phyloP scores from a whole-genome alignment of 2,888 invertebrate species.

The Pycnomerus fuliginosus region DNA sequence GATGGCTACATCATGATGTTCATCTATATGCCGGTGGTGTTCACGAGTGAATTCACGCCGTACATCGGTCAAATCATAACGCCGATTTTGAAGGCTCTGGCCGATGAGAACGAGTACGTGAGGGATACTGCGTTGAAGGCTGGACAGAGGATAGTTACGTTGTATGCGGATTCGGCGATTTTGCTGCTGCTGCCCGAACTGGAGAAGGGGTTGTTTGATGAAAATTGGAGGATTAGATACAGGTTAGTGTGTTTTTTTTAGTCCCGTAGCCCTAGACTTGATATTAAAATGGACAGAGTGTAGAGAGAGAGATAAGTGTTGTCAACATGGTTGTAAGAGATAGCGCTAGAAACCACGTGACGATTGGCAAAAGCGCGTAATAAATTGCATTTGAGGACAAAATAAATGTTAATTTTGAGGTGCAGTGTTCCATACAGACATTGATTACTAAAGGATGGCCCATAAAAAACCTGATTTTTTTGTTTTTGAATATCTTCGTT shows the following conservation, averaged over 20 bases:
- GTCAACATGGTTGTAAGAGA: too few species aligned
- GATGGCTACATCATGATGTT: slow-evolving; percentile 99
- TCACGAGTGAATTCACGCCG: slow-evolving; percentile 91
- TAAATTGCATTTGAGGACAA: too few species aligned
- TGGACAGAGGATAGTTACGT: slow-evolving; percentile 93
- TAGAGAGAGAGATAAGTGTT: too few species aligned
- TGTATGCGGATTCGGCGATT: slow-evolving; percentile 95
- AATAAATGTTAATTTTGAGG: too few species aligned
- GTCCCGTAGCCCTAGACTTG: too few species aligned
- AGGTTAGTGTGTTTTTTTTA: slow-evolving; percentile 36
- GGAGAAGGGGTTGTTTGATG: slow-evolving; percentile 92
- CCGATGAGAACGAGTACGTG: slow-evolving; percentile 99
- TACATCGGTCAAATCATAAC: slow-evolving; percentile 92
- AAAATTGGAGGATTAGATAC: slow-evolving; percentile 96
- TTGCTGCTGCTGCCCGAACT: slow-evolving; percentile 89
- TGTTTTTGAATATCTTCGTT: too few species aligned
- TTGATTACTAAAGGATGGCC: too few species aligned
- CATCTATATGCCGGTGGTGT: slow-evolving; percentile 97
- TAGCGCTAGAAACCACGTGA: too few species aligned
- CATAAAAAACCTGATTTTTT: too few species aligned
- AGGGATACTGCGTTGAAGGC: slow-evolving; percentile 95
- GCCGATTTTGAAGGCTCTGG: slow-evolving; percentile 93
- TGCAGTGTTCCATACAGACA: too few species aligned
- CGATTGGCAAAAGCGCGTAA: too few species aligned
- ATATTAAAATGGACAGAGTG: too few species aligned